A percentile compares a stretch with the other conserved stretches of the same genome.
Conservation (phyloP, 92 coral and sea anemone genomes). For the Parazoanthus darwini region DNA sequence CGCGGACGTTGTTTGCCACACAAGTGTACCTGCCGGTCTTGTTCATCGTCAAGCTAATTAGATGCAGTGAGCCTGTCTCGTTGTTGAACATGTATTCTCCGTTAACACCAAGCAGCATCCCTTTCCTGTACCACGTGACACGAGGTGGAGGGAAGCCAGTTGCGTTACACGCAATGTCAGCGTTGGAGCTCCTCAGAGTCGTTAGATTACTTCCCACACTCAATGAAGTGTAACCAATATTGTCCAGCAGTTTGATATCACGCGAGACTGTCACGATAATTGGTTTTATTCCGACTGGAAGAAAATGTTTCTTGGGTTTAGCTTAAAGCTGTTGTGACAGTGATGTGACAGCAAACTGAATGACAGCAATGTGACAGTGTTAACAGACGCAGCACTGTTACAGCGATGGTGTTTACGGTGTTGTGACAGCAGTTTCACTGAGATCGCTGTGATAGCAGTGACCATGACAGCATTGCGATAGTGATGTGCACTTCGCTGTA, state of each 20-base stretch:
- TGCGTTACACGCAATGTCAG: conserved; percentile 70
- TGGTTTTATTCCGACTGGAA: conserved; percentile 32
- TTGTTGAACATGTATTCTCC: conserved; percentile 59
- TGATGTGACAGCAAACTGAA: too few relatives aligned
- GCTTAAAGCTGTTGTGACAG: too few relatives aligned
- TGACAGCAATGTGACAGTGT: too few relatives aligned
- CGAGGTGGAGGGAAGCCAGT: conserved; percentile 79
- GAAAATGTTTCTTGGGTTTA: neutral
- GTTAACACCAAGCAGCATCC: neutral
- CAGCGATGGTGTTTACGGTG: too few relatives aligned
- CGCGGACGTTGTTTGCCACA: conserved; percentile 77
- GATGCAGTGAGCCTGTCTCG: conserved; percentile 58
- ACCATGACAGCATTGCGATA: too few relatives aligned
- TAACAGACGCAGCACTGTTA: too few relatives aligned
- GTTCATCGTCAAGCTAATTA: conserved; percentile 66
- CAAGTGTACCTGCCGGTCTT: conserved; percentile 82
- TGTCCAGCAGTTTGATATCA: conserved; percentile 16
- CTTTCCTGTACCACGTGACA: conserved; percentile 63
- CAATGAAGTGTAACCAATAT: conserved; percentile 19
- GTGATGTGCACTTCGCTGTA: too few relatives aligned
- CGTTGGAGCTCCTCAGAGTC: conserved; percentile 35
- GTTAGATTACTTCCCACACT: conserved; percentile 26
- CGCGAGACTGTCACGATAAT: conserved; percentile 11
- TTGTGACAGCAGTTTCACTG: too few relatives aligned
- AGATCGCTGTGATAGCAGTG: too few relatives aligned